Evolutionary conservation across 2,797 vertebrate species (phyloP), one percentile per base, ranked within the genome.

Genomic region (Avahi laniger): DNA sequence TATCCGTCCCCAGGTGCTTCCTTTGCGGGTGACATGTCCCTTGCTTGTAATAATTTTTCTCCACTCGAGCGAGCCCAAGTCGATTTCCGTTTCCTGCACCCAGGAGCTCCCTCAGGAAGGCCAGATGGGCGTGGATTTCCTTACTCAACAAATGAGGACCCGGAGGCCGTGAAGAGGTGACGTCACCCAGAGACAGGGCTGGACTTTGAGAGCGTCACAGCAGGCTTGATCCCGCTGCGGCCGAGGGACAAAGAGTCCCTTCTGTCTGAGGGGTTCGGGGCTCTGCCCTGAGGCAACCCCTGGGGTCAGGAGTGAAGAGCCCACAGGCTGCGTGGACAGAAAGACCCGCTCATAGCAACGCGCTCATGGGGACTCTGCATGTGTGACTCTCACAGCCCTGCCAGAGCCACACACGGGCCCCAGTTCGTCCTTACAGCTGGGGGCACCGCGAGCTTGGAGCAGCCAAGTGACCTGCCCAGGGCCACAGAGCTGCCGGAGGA

Each of bases 341-440:
- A 75, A 48, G 4, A 2, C 82, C 52, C 57, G 38, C 9, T 69
- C 50, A 35, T 1, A 73, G 14, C 9, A 59, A 89, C 11, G 26
- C 12, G 12, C 5, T 50, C 28, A 5, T 28, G 2, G 7, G 24
- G 10, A 4, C 2, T n/a, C 83, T 54, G 48, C 41, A 22, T 0
- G 0, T 33, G 8, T 43, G 41, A 43, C 41, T 43, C 41, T 43
- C 41, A 43, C 15, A 73, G 15, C 8, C 24, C 24, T 43, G n/a
- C 12, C 11, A 10, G 38, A 83, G 20, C 11, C 28, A 52, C 17
- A 52, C 48, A 46, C 46, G 1, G 46, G 46, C 46, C 10, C 46
- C 46, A 46, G 46, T 2, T 11, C 46, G 12, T 46, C 46, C 46
- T 46, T 46, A 46, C 30, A 76, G 10, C 14, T n/a, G 17, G 22